Percentiles rank a stretch among this genome's conserved stretches.
Conservation (phyloP, 1,140 invertebrate genomes). For the Drosophila orena region DNA sequence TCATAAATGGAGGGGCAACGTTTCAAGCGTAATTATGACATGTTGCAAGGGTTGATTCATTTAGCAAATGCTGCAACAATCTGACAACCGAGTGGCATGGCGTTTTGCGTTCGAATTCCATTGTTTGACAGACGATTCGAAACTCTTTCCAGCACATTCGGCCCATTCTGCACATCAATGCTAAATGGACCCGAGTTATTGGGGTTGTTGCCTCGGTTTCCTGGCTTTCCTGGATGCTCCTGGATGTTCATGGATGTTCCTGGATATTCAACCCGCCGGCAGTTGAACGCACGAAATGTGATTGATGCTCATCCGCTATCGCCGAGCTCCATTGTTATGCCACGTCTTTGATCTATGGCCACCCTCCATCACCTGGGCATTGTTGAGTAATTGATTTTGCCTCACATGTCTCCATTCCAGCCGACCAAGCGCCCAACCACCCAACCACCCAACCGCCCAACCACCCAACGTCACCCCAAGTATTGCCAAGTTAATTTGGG, state of each 20-base stretch:
- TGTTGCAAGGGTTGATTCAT: constrained; percentile 73
- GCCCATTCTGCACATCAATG: background rate
- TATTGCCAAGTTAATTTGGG: constrained; percentile 9
- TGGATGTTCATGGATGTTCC: background rate
- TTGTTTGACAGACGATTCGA: constrained; percentile 19
- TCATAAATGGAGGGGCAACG: constrained; percentile 20
- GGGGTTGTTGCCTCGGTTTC: constrained; percentile 34
- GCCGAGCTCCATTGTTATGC: constrained; percentile 15
- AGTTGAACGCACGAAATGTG: constrained; percentile 36
- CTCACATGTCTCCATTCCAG: constrained; percentile 17
- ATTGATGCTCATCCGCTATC: constrained; percentile 48
- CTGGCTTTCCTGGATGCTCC: background rate
- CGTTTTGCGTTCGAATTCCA: constrained; percentile 5
- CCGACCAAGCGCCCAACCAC: background rate
- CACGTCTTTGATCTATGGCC: constrained; percentile 50
- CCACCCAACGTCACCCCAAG: background rate
- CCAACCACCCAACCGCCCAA: background rate
- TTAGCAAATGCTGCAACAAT: constrained; percentile 64
- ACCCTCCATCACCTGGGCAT: constrained; percentile 39
- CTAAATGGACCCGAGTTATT: constrained; percentile 8
- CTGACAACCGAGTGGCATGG: constrained; percentile 46
- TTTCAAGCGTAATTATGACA: constrained; percentile 70
- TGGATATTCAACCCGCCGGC: constrained; percentile 2
- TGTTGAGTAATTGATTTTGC: constrained; percentile 72
- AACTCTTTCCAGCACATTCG: background rate